A percentile compares a stretch with the other conserved stretches of the same genome.
Evolutionary conservation across 2,797 vertebrate genomes (phyloP).

Genomic region (Linurgus olivaceus): DNA sequence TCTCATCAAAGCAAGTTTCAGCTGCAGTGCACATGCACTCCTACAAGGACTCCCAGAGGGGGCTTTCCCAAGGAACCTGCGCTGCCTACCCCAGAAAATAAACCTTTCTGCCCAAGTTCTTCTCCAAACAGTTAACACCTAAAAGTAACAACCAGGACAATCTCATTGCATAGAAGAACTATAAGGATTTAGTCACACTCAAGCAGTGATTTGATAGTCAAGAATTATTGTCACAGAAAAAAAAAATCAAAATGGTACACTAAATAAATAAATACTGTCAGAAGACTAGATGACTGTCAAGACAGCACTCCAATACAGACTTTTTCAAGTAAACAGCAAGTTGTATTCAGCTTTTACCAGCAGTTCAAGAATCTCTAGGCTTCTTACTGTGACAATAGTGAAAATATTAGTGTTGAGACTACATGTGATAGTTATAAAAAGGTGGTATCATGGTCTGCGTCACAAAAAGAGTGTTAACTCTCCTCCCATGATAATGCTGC

Average conservation of each 20-base stretch:
- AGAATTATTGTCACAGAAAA: background rate
- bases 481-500: background rate
- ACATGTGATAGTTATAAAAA: background rate
- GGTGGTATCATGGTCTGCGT: background rate
- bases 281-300: background rate
- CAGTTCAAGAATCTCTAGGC: background rate
- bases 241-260: background rate
- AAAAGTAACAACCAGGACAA: background rate
- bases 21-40: background rate
- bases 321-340: background rate
- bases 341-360: background rate
- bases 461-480: background rate
- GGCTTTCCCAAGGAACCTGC: background rate
- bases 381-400: background rate
- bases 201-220: background rate
- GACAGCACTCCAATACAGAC: background rate
- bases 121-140: background rate
- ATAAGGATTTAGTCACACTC: background rate
- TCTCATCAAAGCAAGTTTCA: background rate
- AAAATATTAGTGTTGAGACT: background rate
- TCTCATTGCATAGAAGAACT: background rate
- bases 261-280: background rate
- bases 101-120: background rate
- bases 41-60: rapidly evolving
- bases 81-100: background rate